Evolutionary conservation across 2,113 vertebrate species (phyloP).

Genomic region (Columba janthina): DNA sequence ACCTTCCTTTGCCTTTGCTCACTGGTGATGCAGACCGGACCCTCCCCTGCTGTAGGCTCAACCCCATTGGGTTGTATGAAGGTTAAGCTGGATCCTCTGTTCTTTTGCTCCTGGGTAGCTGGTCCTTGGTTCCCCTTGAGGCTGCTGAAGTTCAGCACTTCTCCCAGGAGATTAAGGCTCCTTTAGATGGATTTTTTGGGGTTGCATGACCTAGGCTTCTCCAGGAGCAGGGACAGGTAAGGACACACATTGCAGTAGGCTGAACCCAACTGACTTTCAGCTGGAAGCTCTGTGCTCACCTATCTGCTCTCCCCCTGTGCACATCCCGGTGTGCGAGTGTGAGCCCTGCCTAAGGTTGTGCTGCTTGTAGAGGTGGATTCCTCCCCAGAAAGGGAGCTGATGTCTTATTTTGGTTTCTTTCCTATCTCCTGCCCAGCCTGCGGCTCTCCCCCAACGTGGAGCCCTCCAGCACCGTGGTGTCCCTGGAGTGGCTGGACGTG

Average conservation of each 20-base stretch:
- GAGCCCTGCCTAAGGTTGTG: background rate
- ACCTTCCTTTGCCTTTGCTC: background rate
- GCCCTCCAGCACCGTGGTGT: slow-evolving; percentile 95
- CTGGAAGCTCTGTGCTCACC: background rate
- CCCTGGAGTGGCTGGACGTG: slow-evolving; percentile 94
- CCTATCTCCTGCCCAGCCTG: slow-evolving; percentile 73
- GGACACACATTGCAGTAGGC: accelerated
- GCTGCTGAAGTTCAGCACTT: background rate
- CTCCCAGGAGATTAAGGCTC: background rate
- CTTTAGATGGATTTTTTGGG: background rate
- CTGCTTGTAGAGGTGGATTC: background rate
- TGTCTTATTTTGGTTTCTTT: background rate
- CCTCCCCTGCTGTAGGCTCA: background rate
- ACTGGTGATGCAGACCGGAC: accelerated
- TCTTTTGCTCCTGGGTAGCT: background rate
- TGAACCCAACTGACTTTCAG: background rate
- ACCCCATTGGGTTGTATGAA: background rate
- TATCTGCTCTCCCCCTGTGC: background rate
- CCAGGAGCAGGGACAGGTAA: background rate
- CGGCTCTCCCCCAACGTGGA: slow-evolving; percentile 89
- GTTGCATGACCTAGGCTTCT: background rate
- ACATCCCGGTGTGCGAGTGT: accelerated
- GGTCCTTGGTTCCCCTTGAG: background rate
- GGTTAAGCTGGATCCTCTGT: background rate
- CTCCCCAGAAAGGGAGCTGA: background rate